Conservation (phyloP, 2,797 vertebrate species). For the Choloepus didactylus region DNA sequence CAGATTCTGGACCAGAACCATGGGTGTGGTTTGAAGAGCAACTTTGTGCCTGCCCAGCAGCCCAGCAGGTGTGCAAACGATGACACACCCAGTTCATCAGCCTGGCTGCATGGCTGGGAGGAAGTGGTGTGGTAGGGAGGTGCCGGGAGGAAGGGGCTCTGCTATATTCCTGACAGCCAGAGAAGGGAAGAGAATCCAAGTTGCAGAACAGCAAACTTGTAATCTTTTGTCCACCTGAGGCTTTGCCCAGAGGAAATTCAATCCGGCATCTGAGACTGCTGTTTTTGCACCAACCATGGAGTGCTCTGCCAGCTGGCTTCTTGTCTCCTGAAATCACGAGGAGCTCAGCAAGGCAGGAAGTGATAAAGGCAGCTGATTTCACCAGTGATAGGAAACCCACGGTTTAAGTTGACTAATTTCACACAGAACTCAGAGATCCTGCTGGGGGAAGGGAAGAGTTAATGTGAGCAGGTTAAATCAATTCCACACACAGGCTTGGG, state of each 20-base stretch:
- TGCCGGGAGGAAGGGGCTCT: neutral
- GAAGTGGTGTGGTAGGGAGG: neutral
- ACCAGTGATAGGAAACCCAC: conserved; percentile 66
- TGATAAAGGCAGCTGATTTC: conserved; percentile 68
- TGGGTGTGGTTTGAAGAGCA: conserved; percentile 15
- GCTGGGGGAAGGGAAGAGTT: neutral
- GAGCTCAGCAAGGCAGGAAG: conserved; percentile 76
- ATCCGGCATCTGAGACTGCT: neutral
- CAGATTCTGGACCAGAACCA: conserved; percentile 54
- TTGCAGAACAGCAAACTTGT: neutral
- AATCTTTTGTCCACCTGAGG: neutral
- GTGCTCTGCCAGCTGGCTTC: neutral
- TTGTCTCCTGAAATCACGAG: conserved; percentile 21
- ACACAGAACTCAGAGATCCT: neutral
- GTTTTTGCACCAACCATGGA: neutral
- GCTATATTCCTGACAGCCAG: neutral
- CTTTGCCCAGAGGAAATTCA: neutral
- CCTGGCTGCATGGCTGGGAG: neutral
- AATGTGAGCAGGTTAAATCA: fast-evolving
- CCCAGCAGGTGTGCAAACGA: neutral
- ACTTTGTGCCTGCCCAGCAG: neutral
- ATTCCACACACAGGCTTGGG: neutral
- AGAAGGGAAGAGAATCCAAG: neutral
- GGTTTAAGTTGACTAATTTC: conserved; percentile 51
- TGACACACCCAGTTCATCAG: conserved; percentile 44